Conservation (phyloP, 1,140 invertebrate species). For the Brachystomella parvula region DNA sequence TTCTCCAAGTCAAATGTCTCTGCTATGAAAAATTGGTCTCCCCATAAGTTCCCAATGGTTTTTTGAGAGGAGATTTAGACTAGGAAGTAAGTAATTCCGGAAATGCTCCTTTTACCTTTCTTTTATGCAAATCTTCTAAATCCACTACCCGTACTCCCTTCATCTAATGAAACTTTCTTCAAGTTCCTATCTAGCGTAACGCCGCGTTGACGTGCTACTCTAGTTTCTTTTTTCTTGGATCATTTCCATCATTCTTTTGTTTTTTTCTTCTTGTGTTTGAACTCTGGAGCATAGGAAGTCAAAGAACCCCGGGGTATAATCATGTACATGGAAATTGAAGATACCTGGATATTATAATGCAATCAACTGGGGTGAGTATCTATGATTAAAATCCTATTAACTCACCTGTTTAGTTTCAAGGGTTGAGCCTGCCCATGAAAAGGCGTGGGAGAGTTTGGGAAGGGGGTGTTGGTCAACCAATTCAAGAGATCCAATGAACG, state of each 20-base stretch:
- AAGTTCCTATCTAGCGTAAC: too few relatives aligned
- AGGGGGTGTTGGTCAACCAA: too few relatives aligned
- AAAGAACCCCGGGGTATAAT: too few relatives aligned
- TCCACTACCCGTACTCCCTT: neutral
- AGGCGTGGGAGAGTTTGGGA: too few relatives aligned
- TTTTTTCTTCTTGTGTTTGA: too few relatives aligned
- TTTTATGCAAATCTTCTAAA: conserved; percentile 1
- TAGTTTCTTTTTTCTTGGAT: conserved; percentile 4
- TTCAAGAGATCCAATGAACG: too few relatives aligned
- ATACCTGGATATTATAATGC: conserved; percentile 4
- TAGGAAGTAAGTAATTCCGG: neutral
- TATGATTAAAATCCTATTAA: conserved; percentile 3
- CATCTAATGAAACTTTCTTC: conserved; percentile 8
- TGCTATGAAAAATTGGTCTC: conserved; percentile 5
- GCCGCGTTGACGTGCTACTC: conserved; percentile 3
- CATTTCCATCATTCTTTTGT: conserved; percentile 7
- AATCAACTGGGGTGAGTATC: neutral
- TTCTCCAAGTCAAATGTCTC: neutral
- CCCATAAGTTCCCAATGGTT: conserved; percentile 11
- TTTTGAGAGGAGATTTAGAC: conserved; percentile 4
- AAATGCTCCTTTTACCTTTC: conserved; percentile 2
- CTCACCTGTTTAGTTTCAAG: too few relatives aligned
- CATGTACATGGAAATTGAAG: too few relatives aligned
- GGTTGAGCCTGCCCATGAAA: too few relatives aligned
- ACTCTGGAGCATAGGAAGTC: too few relatives aligned